Evolutionary conservation across 2,888 invertebrate genomes (phyloP).

Genomic region (Piscicola geometra): DNA sequence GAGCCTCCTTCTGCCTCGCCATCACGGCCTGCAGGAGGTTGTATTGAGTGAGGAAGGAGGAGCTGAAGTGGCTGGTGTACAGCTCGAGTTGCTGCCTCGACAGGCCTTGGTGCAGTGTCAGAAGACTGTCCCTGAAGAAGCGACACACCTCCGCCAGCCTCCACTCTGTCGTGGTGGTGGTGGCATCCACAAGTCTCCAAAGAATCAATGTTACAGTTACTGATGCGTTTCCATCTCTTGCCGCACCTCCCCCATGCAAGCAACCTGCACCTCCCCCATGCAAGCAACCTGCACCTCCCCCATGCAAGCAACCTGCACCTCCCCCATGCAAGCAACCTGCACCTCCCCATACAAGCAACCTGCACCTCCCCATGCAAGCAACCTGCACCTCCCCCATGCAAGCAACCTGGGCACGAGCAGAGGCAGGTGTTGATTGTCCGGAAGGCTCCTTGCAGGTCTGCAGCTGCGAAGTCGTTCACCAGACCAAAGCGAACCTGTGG

Average conservation of each 20-base stretch:
- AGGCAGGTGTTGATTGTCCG: background rate
- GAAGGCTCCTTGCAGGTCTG: background rate
- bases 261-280: too few relatives aligned
- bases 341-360: too few relatives aligned
- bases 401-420: background rate
- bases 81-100: background rate
- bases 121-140: background rate
- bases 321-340: too few relatives aligned
- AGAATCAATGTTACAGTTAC: too few relatives aligned
- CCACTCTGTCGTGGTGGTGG: background rate
- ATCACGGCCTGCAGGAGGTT: constrained; percentile 20
- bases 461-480: background rate
- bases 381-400: too few relatives aligned
- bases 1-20: background rate
- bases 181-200: too few relatives aligned
- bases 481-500: background rate
- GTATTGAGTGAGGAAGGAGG: background rate
- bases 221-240: too few relatives aligned
- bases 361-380: too few relatives aligned
- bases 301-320: too few relatives aligned
- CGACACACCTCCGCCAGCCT: background rate
- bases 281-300: too few relatives aligned
- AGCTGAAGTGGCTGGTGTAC: background rate
- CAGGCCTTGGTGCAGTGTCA: background rate
- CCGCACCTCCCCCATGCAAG: too few relatives aligned